Conservation (phyloP, 2,113 vertebrate species). For the Uropsilus gracilis region DNA sequence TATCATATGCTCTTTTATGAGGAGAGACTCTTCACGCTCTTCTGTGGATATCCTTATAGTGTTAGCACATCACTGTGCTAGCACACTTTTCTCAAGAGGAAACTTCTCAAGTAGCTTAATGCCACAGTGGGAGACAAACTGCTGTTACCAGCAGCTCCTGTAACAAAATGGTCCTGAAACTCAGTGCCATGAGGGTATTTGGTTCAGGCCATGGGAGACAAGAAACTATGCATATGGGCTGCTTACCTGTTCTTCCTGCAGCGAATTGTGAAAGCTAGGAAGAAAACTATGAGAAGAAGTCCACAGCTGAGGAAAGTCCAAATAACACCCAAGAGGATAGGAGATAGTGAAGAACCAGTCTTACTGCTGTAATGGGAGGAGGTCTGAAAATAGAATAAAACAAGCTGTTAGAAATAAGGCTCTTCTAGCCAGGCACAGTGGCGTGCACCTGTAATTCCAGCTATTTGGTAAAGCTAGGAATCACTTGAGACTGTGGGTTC, state of each 20-base stretch:
- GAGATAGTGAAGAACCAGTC: constrained; percentile 83
- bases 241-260: constrained; percentile 96
- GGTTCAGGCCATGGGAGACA: neutral
- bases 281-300: constrained; percentile 91
- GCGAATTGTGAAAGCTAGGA: constrained; percentile 94
- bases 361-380: constrained; percentile 77
- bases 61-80: neutral
- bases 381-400: constrained; percentile 73
- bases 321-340: constrained; percentile 88
- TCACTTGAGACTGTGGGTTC: no score
- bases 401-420: constrained; percentile 18
- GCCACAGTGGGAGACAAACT: neutral
- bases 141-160: neutral
- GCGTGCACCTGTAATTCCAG: no score
- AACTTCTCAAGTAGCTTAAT: neutral
- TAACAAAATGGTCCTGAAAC: neutral
- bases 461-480: no score
- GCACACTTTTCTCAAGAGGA: neutral
- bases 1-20: neutral
- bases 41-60: neutral
- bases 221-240: neutral
- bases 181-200: neutral
- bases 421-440: no score
- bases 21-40: neutral
- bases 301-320: constrained; percentile 94